Evolutionary conservation across 2,888 invertebrate species (phyloP), one percentile per base, ranked within the genome.

Genomic region (Epicampocera succincta): DNA sequence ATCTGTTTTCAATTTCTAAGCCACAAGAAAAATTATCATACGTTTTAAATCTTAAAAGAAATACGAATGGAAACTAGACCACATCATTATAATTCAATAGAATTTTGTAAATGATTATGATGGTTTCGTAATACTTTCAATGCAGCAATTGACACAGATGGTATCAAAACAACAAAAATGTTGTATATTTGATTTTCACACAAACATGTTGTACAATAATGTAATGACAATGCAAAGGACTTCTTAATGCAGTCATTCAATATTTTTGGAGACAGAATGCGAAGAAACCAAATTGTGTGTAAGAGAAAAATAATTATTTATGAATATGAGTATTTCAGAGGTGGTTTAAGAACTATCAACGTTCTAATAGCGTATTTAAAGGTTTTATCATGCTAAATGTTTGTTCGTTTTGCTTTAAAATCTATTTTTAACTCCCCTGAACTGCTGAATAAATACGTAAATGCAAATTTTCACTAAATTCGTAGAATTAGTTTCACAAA

Each of bases 11-110:
- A 33, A 68, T 68, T 60, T 38, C 15, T 50, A 60, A 52, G 60
- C 58, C 75, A 68, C 50, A 75, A 25, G 5, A 15, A 68, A 33
- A 50, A 19, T 68, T 60, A 68, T 76, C 61, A 29, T 21, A 52
- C 33, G 17, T 25, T 46, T 54, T 65, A 42, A 44, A 68, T 66
- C 33, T 40, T 50, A 50, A 61, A 54, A 58, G 50, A 50, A 75
- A 19, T 25, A 42, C 42, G 56, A 44, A 60, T 76, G 46, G 5
- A 54, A 76, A 76, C 46, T 69, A 58, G 76, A 76, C 46, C 61
- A 54, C 61, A 54, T 69, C 66, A 72, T 72, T 72, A 78, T n/a
- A 52, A 72, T 66, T 78, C 78, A 72, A 78, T 72, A 78, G 33
- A 66, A 66, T 46, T 42, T 61, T 44, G 15, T n/a, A 69, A 68